phyloP scores from a whole-genome alignment of 1,140 invertebrate genomes.

The Camponotus floridanus region DNA sequence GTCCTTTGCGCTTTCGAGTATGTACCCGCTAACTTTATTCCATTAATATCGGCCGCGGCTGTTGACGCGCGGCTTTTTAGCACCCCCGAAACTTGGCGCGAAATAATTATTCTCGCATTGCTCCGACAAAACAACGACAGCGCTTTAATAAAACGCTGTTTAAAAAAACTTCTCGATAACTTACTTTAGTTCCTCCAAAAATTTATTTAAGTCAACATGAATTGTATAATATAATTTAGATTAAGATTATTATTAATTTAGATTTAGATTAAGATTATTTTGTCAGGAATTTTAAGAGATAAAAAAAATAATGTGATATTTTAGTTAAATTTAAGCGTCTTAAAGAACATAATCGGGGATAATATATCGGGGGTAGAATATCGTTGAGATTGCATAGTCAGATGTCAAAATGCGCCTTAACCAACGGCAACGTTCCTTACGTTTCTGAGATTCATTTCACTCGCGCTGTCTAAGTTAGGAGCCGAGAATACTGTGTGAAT shows the following conservation, averaged over 20 bases:
- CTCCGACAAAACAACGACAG: constrained; percentile 35
- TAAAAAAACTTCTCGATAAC: constrained; percentile 25
- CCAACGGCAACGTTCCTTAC: constrained; percentile 55
- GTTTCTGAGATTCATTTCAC: constrained; percentile 27
- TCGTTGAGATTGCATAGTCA: constrained; percentile 69
- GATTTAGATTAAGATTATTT: not conserved
- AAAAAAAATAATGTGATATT: not conserved
- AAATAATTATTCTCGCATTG: constrained; percentile 58
- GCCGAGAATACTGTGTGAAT: constrained; percentile 33
- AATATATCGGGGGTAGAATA: too few relatives aligned
- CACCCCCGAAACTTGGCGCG: constrained; percentile 32
- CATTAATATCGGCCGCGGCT: constrained; percentile 58
- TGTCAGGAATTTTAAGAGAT: not conserved
- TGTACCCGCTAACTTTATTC: constrained; percentile 55
- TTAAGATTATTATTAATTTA: not conserved
- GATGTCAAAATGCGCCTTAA: constrained; percentile 69
- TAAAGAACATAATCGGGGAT: not conserved
- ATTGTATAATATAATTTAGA: too few relatives aligned
- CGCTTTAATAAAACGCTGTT: not conserved
- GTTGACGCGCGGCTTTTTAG: constrained; percentile 62
- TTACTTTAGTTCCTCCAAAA: not conserved
- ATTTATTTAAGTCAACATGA: not conserved
- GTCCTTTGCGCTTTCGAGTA: constrained; percentile 41
- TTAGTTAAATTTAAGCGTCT: not conserved
- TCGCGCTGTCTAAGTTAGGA: constrained; percentile 32